Base-by-base conservation (phyloP, 2,113 vertebrate species). In the chimpanzee (Pan troglodytes) region DNA sequence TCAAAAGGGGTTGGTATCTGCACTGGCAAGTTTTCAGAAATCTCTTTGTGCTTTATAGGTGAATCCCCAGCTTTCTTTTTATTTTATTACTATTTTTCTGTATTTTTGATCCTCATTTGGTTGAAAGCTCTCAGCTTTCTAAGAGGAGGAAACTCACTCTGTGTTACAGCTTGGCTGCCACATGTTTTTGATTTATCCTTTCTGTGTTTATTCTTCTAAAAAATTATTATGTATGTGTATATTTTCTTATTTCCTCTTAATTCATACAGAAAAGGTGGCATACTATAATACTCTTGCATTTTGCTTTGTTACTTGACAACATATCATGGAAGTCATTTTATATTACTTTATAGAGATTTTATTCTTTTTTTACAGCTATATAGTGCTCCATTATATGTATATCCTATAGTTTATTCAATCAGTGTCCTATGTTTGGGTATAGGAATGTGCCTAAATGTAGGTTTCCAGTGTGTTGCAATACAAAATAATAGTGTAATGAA, bases 231-330 rank as follows among this genome's bases (percentile, higher is more conserved):
- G 7, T 73, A 78, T 2, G 38, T 64, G 45, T 76, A 84, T 76
- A 57, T 88, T 59, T 97, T 95, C 35, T 80, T 64, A 79, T 91
- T 94, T 96, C n/a, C 8, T 96, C 32, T 72, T 84, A 48, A n/a
- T 83, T 96, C 38, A 83, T 86, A 57, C 8, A 90, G 52, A 87
- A 67, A 88, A 95, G 16, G 4, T 78, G 80, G 67, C 50, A 61
- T 50, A 25, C 23, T 73, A 22, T 90, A 86, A 75, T 88, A 79
- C 14, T 79, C 82, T 83, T 79, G 16, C 20, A 38, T 73, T 95
- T 93, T 85, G 38, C 20, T 27, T 25, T 85, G 82, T 96, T 52
- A 43, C 43, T 89, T 94, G 94, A 67, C 18, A 86, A 50, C 16
- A 5, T 87, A 35, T 81, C 40, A 20, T 57, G 22, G 43, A 57